Evolutionary conservation across 2,888 invertebrate species (phyloP), one percentile per base, ranked within the genome.

Genomic region (Falcaria lacertinaria): DNA sequence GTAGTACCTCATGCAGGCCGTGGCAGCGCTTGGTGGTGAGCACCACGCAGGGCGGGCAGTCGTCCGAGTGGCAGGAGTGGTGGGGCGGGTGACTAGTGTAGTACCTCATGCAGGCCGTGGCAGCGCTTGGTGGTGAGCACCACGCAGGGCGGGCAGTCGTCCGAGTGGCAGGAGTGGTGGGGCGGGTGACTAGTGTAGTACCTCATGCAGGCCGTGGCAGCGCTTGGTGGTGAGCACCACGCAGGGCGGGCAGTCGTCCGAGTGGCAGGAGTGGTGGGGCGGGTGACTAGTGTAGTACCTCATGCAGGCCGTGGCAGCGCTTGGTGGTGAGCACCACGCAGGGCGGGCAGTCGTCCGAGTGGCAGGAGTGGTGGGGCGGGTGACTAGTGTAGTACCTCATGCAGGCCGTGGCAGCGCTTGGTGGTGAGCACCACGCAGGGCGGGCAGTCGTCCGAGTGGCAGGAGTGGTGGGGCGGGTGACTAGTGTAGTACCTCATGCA

Each of bases 1-100:
- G 4, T 16, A 2, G 45, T 60, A 91, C 91, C 84, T 95, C 94
- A 68, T 96, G 96, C 4, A 91, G 89, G 1, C 97, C 96, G 69
- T 94, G 93, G 72, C 98, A 98, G 90, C 92, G 92, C 69, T 95
- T 94, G 48, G 94, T 92, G n/a, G 95, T 96, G 41, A 98, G 92
- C 48, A 95, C 93, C 39, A 96, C 94, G 80, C 82, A 98, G 96
- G 2, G 69, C 38, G 70, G 72, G 48, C 69, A 69, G 50, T 51
- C 62, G 87, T 83, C 66, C 25, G 90, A 86, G 83, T 98, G 97
- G 81, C 97, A 97, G 52, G 90, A 91, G 77, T 97, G 97, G 56
- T 92, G 91, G 0, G 94, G 94, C 44, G 92, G 91, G 83, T 98
- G 97, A 15, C 91, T 91, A 19, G 77, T 97, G 97, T 0, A 91